Percentiles rank a stretch among this genome's conserved stretches.
Conservation (phyloP, 2,113 vertebrate genomes). For the Nothobranchius furzeri region DNA sequence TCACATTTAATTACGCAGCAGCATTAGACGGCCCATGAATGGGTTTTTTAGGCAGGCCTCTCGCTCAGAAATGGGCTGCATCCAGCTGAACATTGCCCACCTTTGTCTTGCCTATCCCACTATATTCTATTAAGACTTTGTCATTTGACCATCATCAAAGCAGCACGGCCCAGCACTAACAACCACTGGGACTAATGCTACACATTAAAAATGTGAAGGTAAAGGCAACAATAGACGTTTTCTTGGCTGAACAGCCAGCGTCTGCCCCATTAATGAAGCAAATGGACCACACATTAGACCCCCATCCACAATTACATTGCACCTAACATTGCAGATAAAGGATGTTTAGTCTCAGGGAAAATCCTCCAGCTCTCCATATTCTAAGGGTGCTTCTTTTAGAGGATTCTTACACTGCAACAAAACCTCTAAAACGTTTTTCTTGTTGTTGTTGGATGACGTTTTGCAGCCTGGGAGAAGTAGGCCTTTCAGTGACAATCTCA, state of each 20-base stretch:
- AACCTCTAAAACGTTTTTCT: slow-evolving; percentile 46
- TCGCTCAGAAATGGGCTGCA: slow-evolving; percentile 73
- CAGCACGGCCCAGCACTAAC: slow-evolving; percentile 67
- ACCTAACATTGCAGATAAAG: slow-evolving; percentile 51
- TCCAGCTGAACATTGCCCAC: slow-evolving; percentile 81
- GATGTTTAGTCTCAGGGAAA: slow-evolving; percentile 43
- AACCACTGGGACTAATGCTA: slow-evolving; percentile 75
- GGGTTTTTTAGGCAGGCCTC: slow-evolving; percentile 80
- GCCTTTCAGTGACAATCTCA: too few species aligned
- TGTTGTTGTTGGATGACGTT: slow-evolving; percentile 44
- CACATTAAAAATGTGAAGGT: slow-evolving; percentile 69
- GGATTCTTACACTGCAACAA: slow-evolving; percentile 7
- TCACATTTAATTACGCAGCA: slow-evolving; percentile 84
- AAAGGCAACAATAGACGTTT: slow-evolving; percentile 75
- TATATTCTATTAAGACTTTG: slow-evolving; percentile 81
- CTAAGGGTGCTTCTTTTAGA: slow-evolving; percentile 20
- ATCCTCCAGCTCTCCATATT: slow-evolving; percentile 9
- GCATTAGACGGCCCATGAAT: slow-evolving; percentile 82
- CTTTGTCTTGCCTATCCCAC: slow-evolving; percentile 76
- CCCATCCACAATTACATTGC: slow-evolving; percentile 55
- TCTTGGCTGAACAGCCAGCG: slow-evolving; percentile 65
- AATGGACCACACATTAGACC: slow-evolving; percentile 72
- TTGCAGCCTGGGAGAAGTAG: background rate
- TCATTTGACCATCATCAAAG: slow-evolving; percentile 77
- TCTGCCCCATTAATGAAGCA: slow-evolving; percentile 71